phyloP scores from a whole-genome alignment of 2,888 invertebrate genomes.

The Agriotes lineatus region DNA sequence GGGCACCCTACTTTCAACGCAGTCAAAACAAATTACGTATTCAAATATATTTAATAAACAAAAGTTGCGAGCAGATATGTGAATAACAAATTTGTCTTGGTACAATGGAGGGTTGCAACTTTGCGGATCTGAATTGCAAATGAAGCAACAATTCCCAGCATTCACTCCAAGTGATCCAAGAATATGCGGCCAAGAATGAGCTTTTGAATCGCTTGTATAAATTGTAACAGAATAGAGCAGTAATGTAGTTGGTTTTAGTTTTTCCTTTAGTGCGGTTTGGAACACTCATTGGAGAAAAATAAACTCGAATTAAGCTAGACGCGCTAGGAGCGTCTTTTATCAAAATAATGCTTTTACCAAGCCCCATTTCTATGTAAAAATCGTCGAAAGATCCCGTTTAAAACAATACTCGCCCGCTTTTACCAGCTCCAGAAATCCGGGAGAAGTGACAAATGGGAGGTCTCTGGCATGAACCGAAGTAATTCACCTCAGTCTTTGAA shows the following conservation, averaged over 20 bases:
- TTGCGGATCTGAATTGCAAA: constrained; percentile 47
- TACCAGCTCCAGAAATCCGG: constrained; percentile 16
- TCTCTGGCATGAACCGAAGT: constrained; percentile 26
- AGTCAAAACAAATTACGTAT: constrained; percentile 36
- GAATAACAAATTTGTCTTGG: constrained; percentile 44
- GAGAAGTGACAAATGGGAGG: constrained; percentile 26
- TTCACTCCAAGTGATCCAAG: constrained; percentile 26
- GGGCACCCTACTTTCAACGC: background rate
- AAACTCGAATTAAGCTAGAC: no score
- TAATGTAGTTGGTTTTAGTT: constrained; percentile 3
- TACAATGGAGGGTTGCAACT: constrained; percentile 42
- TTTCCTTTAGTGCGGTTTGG: constrained; percentile 5
- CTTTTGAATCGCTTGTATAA: constrained; percentile 31
- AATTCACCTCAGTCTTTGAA: constrained; percentile 28
- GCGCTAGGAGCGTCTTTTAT: no score
- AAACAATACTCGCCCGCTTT: constrained; percentile 20
- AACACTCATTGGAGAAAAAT: background rate
- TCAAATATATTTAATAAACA: constrained; percentile 43
- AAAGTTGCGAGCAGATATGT: constrained; percentile 38
- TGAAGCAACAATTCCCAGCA: constrained; percentile 31
- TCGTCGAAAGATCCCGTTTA: constrained; percentile 11
- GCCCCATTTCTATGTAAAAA: no score
- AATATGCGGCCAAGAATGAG: constrained; percentile 29
- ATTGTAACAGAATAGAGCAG: constrained; percentile 22
- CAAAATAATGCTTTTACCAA: no score